Evolutionary conservation across 2,113 vertebrate genomes (phyloP).

Genomic region (Aegypius monachus): DNA sequence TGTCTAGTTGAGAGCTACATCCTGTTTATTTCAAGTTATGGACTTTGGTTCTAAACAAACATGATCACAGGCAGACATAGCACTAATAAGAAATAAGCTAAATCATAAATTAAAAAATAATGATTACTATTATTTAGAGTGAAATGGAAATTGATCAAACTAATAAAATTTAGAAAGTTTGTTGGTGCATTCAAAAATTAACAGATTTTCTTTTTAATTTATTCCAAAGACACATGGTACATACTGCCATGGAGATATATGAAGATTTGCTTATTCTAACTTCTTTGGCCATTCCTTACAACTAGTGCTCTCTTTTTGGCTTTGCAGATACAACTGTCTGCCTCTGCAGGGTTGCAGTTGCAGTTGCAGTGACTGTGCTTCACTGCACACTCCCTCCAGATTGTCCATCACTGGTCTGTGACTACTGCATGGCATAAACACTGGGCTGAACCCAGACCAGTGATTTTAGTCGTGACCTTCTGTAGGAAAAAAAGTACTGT

Average conservation of each 20-base stretch:
- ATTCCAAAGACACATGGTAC: neutral
- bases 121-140: neutral
- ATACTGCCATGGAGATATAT: neutral
- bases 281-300: neutral
- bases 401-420: neutral
- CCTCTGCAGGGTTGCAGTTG: neutral
- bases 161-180: neutral
- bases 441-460: neutral
- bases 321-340: neutral
- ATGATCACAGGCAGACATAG: neutral
- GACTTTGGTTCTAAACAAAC: neutral
- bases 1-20: neutral
- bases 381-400: neutral
- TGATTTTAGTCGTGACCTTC: neutral
- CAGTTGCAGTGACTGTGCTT: neutral
- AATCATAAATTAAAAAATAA: neutral
- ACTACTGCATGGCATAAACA: neutral
- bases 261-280: neutral
- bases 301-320: neutral
- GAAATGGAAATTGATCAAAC: neutral
- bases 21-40: neutral
- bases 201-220: neutral
- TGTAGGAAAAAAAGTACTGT: neutral
- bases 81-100: neutral
- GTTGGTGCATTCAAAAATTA: neutral